phyloP scores from a whole-genome alignment of 2,113 vertebrate genomes.

The Aptenodytes patagonicus region DNA sequence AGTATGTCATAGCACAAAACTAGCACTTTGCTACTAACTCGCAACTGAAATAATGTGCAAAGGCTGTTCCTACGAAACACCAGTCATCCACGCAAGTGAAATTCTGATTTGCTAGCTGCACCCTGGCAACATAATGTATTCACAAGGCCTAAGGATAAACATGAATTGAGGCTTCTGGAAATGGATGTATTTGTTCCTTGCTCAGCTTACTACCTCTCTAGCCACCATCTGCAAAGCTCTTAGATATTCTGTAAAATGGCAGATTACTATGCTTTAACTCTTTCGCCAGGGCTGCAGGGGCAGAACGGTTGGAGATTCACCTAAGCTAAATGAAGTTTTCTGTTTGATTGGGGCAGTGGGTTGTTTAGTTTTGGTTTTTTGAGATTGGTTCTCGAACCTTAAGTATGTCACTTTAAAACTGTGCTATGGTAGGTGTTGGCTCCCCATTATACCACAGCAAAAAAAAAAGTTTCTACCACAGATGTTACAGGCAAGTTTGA shows the following conservation, averaged over 20 bases:
- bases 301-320: background rate
- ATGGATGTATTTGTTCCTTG: background rate
- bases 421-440: background rate
- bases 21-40: background rate
- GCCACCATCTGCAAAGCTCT: background rate
- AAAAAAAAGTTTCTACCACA: background rate
- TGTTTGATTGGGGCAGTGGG: background rate
- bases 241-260: background rate
- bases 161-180: background rate
- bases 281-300: background rate
- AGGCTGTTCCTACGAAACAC: background rate
- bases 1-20: background rate
- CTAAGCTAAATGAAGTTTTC: background rate
- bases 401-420: background rate
- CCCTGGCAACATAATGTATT: background rate
- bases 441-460: background rate
- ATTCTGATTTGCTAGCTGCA: background rate
- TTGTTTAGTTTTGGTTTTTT: background rate
- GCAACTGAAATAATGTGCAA: background rate
- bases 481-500: background rate
- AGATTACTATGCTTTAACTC: background rate
- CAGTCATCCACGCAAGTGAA: background rate
- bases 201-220: background rate
- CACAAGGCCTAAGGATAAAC: background rate
- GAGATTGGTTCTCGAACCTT: background rate